Conservation (phyloP, 1,140 invertebrate species). For the Vanessa atalanta region DNA sequence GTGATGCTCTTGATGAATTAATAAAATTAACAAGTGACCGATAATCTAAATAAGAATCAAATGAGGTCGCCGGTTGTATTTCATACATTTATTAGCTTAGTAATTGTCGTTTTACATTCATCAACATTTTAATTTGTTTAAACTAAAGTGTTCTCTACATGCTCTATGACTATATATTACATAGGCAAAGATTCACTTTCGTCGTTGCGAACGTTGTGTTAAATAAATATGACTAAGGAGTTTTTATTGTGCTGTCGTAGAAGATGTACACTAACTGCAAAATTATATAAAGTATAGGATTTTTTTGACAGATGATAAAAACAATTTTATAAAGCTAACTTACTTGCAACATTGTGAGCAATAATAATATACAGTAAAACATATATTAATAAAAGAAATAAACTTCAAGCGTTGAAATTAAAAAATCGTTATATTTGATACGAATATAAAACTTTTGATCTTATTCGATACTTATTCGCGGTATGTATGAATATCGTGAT, state of each 20-base stretch:
- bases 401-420: background rate
- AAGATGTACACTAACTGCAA: too few relatives aligned
- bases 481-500: too few relatives aligned
- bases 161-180: too few relatives aligned
- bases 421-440: background rate
- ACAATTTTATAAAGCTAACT: background rate
- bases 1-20: conserved; percentile 29
- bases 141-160: too few relatives aligned
- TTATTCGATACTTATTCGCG: too few relatives aligned
- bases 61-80: background rate
- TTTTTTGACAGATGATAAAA: background rate
- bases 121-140: too few relatives aligned
- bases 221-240: too few relatives aligned
- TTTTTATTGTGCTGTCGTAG: too few relatives aligned
- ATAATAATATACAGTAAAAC: background rate
- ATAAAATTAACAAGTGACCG: conserved; percentile 26
- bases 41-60: conserved; percentile 4
- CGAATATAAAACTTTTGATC: too few relatives aligned
- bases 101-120: background rate
- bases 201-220: too few relatives aligned
- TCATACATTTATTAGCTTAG: background rate
- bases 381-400: background rate
- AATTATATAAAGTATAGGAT: background rate
- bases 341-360: background rate
- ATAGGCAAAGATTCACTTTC: too few relatives aligned